Evolutionary conservation across 1,140 invertebrate genomes (phyloP), one percentile per base, ranked within the genome.

Genomic region (Triops longicaudatus): DNA sequence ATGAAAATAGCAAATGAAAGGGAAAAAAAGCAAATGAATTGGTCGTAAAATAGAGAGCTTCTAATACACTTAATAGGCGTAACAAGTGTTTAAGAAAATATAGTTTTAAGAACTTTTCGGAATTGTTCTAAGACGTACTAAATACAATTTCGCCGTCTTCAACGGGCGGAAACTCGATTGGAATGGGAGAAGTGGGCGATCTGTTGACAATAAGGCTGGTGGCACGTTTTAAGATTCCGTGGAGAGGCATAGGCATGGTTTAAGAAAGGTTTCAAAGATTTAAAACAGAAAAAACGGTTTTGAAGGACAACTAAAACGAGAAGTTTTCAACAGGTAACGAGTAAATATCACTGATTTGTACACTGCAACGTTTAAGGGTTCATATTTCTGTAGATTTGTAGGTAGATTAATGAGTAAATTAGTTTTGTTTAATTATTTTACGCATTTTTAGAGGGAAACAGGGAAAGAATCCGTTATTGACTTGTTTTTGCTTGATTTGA

Each of bases 101-200:
- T n/a, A n/a, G n/a, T 26, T 75, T 42, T 26, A 75, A 9, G 26
- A 22, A 9, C 44, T 75, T 26, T 41, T 26, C 42, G 17, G 28
- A 79, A 14, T n/a, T n/a, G 26, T 78, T 27, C 12, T 17, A 11
- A 41, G 28, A 82, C 83, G 93, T 92, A 83, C 92, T 93, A 82
- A 93, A 94, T 9, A 93, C 85, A 77, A 93, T 89, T 86, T 94
- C 92, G 79, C 93, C 93, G 84, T 93, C 91, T 81, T 91, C 90
- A 81, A 91, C 92, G 4, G 85, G 81, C 78, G 87, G 85, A 43
- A 85, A 85, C 50, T 12, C 50, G 17, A 63, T 63, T 17, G 50
- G 22, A 63, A 63, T 22, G n/a, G 86, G 85, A 81, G 87, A 86
- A 81, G 86, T 85, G 81, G 87, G 86, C 78, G 87, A 87, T n/a